Conservation (phyloP, 2,797 vertebrate species). For the Antennarius maculatus region DNA sequence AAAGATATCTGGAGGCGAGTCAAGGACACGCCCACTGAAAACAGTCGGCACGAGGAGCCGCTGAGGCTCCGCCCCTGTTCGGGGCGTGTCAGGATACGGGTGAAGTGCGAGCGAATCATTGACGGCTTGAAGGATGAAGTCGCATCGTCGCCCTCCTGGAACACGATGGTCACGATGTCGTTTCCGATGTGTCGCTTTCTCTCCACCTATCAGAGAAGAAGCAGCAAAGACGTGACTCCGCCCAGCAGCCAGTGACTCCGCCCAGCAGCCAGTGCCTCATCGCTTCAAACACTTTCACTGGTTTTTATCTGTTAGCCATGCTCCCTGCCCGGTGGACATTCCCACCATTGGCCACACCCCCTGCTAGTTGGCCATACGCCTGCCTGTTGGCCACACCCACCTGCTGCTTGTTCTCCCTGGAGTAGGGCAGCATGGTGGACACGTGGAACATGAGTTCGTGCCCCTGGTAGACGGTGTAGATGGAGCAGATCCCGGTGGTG, state of each 20-base stretch:
- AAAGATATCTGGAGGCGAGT: conserved; percentile 92
- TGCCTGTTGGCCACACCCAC: conserved; percentile 66
- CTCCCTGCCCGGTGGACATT: too few species aligned
- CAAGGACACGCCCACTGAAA: conserved; percentile 58
- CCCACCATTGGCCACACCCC: too few species aligned
- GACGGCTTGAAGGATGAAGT: conserved; percentile 96
- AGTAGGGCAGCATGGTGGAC: conserved; percentile 98
- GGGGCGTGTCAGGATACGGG: conserved; percentile 88
- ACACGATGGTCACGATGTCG: conserved; percentile 97
- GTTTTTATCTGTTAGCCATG: too few species aligned
- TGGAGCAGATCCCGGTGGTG: conserved; percentile 94
- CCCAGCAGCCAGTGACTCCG: background rate
- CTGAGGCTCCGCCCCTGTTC: background rate
- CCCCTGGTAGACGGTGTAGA: conserved; percentile 98
- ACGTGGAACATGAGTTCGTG: conserved; percentile 99
- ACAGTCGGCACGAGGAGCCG: background rate
- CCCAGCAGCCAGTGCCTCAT: too few species aligned
- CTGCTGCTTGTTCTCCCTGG: conserved; percentile 99
- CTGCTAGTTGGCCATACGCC: too few species aligned
- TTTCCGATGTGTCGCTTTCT: conserved; percentile 98
- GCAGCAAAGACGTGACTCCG: conserved; percentile 10
- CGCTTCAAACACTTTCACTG: too few species aligned
- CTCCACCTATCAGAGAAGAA: conserved; percentile 87
- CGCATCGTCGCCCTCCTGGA: conserved; percentile 97
- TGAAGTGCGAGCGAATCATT: conserved; percentile 99